These are phyloP conservation scores for Coelinius sp. DNA, from an alignment of 2,888 invertebrate species.

Conservation along the genomic window DNA sequence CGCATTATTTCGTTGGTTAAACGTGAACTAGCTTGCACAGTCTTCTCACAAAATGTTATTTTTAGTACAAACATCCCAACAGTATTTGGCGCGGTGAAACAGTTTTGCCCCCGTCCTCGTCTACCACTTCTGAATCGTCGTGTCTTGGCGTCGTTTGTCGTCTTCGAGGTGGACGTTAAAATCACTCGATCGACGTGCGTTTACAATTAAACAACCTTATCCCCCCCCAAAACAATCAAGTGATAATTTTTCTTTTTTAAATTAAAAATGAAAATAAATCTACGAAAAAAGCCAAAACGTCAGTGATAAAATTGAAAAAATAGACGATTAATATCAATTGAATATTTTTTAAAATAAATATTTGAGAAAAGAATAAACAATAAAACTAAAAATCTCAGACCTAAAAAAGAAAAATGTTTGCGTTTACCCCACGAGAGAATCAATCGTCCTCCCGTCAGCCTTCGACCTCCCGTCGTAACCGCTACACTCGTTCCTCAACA, in stretches of 20 bases:
- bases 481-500: constrained; percentile 85
- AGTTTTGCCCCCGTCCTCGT: constrained; percentile 50
- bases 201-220: constrained; percentile 29
- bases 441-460: constrained; percentile 68
- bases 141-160: constrained; percentile 41
- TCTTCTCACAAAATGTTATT: constrained; percentile 57
- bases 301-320: neutral
- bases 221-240: neutral
- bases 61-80: constrained; percentile 62
- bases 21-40: constrained; percentile 56
- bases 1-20: constrained; percentile 56
- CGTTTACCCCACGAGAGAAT: constrained; percentile 60
- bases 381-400: neutral
- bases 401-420: constrained; percentile 62
- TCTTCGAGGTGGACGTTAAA: constrained; percentile 38
- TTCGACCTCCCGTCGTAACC: constrained; percentile 74
- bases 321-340: neutral
- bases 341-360: no score
- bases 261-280: neutral
- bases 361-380: no score
- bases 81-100: constrained; percentile 68
- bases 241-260: no score
- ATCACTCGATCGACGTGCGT: constrained; percentile 36
- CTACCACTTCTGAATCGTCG: constrained; percentile 40
- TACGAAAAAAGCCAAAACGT: neutral